Evolutionary conservation across 2,888 invertebrate genomes (phyloP), one percentile per base, ranked within the genome.

Genomic region (Agrochola litura): DNA sequence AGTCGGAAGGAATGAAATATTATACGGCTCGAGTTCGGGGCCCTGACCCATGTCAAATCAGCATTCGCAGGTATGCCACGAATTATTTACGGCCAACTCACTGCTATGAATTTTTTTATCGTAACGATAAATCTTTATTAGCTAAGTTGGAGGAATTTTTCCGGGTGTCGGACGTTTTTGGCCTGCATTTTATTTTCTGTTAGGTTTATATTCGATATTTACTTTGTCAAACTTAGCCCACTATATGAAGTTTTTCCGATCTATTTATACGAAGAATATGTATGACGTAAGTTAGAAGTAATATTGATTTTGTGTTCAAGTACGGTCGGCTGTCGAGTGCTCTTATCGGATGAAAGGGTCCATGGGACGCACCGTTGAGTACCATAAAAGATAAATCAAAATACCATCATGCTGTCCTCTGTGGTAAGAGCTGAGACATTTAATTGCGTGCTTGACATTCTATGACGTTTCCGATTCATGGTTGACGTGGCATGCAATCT

Each of bases 11-110:
- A 94, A 95, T 96, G 95, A 95, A 95, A 96, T 95, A 95, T 95
- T 94, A 95, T 93, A 92, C 92, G 92, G 91, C 91, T 90, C 86
- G 89, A 90, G 86, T 89, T 91, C 88, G 89, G 91, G 91, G 90
- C 92, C 92, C 93, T 95, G 95, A 96, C 96, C 96, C 96, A 91
- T 94, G 95, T 96, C 95, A 95, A 95, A 95, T 96, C 95, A 96
- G 95, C 95, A 96, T 95, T 95, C 92, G 92, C 95, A 95, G 95
- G 95, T 95, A 96, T 93, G 93, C 95, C 94, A 93, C 93, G 93
- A 94, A 95, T 95, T 96, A 95, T 95, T 95, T 95, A 95, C 94
- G 95, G 92, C 92, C 93, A 92, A 92, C 94, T 95, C 93, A 93
- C 91, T 89, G 94, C 94, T 94, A 95, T 94, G 94, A 95, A 95